Evolutionary conservation across 2,888 invertebrate species (phyloP), one percentile per base, ranked within the genome.

Genomic region (Mythimna vitellina): DNA sequence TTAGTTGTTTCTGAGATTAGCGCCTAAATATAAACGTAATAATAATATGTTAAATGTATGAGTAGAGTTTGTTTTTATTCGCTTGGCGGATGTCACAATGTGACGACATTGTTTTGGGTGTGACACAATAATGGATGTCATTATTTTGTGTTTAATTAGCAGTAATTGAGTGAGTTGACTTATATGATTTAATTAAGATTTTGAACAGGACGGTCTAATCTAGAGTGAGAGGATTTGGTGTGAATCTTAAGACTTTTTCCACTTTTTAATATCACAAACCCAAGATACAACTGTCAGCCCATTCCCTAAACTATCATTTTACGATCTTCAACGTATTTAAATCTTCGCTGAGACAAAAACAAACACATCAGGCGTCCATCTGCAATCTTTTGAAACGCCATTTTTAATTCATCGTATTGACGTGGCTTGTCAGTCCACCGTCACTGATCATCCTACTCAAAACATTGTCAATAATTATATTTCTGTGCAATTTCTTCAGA

Each of bases 1-100:
- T 78, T 75, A 76, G 76, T 78, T 79, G 82, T 85, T 77, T 80
- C 58, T 54, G 63, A 79, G 80, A 83, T 83, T 77, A 80, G 69
- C 49, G 42, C 60, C 72, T 82, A 85, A 83, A 80, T 79, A 81
- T 83, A 80, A 76, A 78, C 58, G 32, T 35, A 38, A 68, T 63
- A 77, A 49, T 46, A 35, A 51, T 51, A 65, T 73, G 60, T 78
- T 78, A 75, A 75, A 71, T 72, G 14, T 60, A 64, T 42, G 38
- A 67, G 51, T 63, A 35, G 46, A 22, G 54, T 64, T 60, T 62
- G 49, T 77, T 76, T 78, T 25, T 61, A 12, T 51, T 72, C 22
- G 25, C 14, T 32, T 46, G 14, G 56, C 42, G 73, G 56, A 53
- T 51, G 60, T 42, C 38, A 65, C 12, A 42, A 25, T 17, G n/a